A percentile compares a stretch with the other conserved stretches of the same genome.
These are phyloP conservation scores for Sphaerophoria taeniata DNA, from an alignment of 2,888 invertebrate genomes.

Conservation along the genomic window DNA sequence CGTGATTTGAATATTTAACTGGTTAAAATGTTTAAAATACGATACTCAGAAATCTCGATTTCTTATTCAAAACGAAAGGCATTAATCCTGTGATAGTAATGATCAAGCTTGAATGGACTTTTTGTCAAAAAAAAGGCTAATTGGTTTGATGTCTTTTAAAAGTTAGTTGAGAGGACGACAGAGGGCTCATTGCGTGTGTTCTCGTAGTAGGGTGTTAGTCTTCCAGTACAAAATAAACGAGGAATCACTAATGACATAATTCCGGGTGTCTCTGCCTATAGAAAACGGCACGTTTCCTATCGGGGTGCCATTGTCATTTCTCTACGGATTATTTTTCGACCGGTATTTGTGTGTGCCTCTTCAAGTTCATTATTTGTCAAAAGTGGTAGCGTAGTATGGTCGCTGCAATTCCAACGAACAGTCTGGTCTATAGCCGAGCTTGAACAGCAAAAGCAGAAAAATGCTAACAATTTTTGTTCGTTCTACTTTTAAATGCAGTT, in stretches of 20 bases:
- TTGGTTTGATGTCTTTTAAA: too few species aligned
- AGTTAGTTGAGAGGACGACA: too few species aligned
- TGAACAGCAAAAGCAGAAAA: not conserved
- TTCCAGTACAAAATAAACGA: not conserved
- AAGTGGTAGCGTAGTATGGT: slow-evolving; percentile 29
- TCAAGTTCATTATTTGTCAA: slow-evolving; percentile 47
- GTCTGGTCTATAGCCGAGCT: slow-evolving; percentile 4
- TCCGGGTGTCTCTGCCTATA: slow-evolving; percentile 2
- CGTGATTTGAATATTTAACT: not conserved
- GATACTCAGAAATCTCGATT: too few species aligned
- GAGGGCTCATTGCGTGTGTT: slow-evolving; percentile 11
- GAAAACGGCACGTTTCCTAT: slow-evolving; percentile 39
- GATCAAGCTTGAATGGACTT: too few species aligned
- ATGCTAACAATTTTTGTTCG: not conserved
- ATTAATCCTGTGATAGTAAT: too few species aligned
- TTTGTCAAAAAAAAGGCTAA: too few species aligned
- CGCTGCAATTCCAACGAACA: slow-evolving; percentile 32
- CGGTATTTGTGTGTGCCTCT: slow-evolving; percentile 41
- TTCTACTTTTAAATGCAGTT: slow-evolving; percentile 1
- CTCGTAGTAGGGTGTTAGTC: not conserved
- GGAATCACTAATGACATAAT: slow-evolving; percentile 37
- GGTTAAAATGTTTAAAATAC: not conserved
- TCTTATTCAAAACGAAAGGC: too few species aligned
- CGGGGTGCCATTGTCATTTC: slow-evolving; percentile 38
- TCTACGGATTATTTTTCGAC: slow-evolving; percentile 55